These are phyloP conservation scores for Oreochromis aureus DNA, from an alignment of 2,113 vertebrate species.

Conservation along the genomic window DNA sequence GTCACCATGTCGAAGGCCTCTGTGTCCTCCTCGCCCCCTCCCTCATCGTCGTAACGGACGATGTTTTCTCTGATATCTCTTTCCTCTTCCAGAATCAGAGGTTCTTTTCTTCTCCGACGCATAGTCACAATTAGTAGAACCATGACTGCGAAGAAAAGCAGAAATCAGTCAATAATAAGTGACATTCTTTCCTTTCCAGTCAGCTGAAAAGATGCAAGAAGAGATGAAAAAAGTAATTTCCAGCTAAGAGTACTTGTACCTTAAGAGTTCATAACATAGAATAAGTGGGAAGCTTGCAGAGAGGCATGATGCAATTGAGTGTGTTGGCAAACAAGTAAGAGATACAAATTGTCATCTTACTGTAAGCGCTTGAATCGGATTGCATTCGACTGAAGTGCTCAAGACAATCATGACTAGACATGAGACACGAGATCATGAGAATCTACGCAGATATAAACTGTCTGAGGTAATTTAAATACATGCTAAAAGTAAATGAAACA, in stretches of 20 bases:
- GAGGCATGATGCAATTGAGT: background rate
- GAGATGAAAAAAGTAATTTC: background rate
- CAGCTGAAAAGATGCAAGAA: background rate
- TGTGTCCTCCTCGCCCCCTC: conserved; percentile 94
- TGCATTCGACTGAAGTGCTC: background rate
- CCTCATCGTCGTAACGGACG: conserved; percentile 93
- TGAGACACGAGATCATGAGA: background rate
- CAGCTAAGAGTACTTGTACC: background rate
- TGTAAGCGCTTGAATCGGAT: background rate
- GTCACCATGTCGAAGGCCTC: conserved; percentile 96
- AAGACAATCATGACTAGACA: background rate
- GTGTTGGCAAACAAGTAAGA: background rate
- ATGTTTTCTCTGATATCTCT: conserved; percentile 92
- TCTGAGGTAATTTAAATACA: background rate
- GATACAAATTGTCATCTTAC: background rate
- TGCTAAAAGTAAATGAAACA: background rate
- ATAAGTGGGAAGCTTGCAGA: background rate
- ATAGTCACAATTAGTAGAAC: conserved; percentile 90
- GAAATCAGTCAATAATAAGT: conserved; percentile 4
- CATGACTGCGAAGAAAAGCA: conserved; percentile 74
- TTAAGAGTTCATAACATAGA: background rate
- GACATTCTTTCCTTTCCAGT: background rate
- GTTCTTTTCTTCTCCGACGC: conserved; percentile 86
- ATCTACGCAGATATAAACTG: background rate
- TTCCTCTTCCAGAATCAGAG: conserved; percentile 92